Percentiles rank a stretch among this genome's conserved stretches.
phyloP scores from a whole-genome alignment of 2,888 invertebrate genomes.

The Drosophila longiperda region DNA sequence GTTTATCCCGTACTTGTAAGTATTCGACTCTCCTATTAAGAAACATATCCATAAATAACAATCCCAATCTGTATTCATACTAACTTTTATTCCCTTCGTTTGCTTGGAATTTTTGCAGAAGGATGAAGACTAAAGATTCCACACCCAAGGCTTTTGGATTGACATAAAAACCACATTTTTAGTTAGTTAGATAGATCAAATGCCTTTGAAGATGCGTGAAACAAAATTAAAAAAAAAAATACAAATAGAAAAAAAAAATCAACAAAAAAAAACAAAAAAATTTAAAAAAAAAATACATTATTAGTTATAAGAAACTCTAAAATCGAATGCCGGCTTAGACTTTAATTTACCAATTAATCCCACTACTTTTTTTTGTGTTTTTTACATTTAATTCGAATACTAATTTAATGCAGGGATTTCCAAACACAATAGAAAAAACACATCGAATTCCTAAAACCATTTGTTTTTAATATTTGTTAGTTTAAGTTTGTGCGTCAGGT shows the following conservation, averaged over 20 bases:
- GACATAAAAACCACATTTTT: slow-evolving; percentile 57
- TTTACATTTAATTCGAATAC: slow-evolving; percentile 36
- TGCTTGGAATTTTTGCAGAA: slow-evolving; percentile 65
- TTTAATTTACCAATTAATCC: slow-evolving; percentile 45
- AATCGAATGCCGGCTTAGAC: slow-evolving; percentile 82
- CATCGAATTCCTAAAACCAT: neutral
- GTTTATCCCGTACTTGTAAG: slow-evolving; percentile 88
- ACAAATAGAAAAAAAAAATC: slow-evolving; percentile 31
- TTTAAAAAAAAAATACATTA: slow-evolving; percentile 22
- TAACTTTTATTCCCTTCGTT: slow-evolving; percentile 1
- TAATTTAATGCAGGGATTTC: slow-evolving; percentile 26
- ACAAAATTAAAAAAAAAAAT: slow-evolving; percentile 29
- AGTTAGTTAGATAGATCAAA: slow-evolving; percentile 79
- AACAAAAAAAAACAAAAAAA: slow-evolving; percentile 41
- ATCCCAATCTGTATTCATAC: neutral
- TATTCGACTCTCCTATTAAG: slow-evolving; percentile 24
- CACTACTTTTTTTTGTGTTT: neutral
- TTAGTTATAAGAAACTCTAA: slow-evolving; percentile 53
- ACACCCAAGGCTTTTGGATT: slow-evolving; percentile 74
- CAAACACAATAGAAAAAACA: neutral
- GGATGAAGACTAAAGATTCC: slow-evolving; percentile 73
- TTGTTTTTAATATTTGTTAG: slow-evolving; percentile 18
- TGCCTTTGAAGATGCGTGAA: slow-evolving; percentile 79
- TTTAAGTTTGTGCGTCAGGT: slow-evolving; percentile 43
- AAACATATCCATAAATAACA: neutral